Base-by-base conservation (phyloP, 2,797 vertebrate genomes). In the Tragelaphus oryx region DNA sequence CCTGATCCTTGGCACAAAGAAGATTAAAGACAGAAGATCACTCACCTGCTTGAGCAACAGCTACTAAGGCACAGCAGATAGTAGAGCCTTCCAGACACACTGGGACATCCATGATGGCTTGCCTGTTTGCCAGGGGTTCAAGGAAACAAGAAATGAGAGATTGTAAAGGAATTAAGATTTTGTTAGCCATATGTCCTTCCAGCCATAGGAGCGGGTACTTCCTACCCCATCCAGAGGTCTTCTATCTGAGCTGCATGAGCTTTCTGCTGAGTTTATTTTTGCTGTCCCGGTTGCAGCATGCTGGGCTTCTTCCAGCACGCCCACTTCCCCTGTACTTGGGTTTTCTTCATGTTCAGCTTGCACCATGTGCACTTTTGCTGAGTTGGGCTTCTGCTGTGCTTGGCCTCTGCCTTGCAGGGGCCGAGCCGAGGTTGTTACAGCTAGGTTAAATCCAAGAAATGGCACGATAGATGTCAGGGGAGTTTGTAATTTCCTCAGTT, bases 361-460 rank as follows among this genome's bases (percentile, higher is more conserved):
- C 55, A 24, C 22, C 60, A 18, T 0, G 16, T 8, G 30, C 4
- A 0, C 8, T 65, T 65, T 33, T n/a, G 30, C 16, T n/a, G 30
- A 65, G 60, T 18, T 65, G 60, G 30, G 16, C 60, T 65, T n/a
- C 30, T 33, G 60, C 16, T 65, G 30, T 33, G 8, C 30, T 65
- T 65, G 16, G 60, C 60, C 60, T 65, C 30, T 65, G 60, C 4
- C 60, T 65, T 65, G 60, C 30, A 65, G 30, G 16, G 16, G 60
- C 30, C 0, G 1, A 65, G 30, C 30, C 0, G 2, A 65, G 30
- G 60, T 65, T 9, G 2, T n/a, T 33, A 65, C 14, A 65, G 60
- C 16, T 16, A 65, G 60, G 30, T 65, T 65, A 65, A 33, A 65
- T 65, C 60, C 16, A n/a, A 65, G 60, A 65, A 18, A 33, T 0